phyloP scores from a whole-genome alignment of 2,113 vertebrate species.

The Hypanus sabinus region DNA sequence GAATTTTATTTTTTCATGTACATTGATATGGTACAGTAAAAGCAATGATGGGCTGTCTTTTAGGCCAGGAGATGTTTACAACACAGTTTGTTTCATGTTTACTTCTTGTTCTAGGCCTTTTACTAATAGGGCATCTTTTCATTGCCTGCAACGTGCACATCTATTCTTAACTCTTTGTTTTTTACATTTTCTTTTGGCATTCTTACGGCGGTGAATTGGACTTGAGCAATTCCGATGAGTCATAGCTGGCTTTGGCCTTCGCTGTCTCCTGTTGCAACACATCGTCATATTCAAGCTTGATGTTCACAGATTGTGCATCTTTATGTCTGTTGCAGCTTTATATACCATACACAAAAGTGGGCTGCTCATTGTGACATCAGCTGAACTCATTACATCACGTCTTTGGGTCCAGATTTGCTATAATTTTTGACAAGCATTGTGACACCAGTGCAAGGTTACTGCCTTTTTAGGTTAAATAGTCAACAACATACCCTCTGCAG shows the following conservation, averaged over 20 bases:
- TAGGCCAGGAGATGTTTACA: background rate
- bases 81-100: slow-evolving; percentile 1
- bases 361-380: background rate
- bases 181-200: background rate
- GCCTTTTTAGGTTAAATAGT: background rate
- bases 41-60: background rate
- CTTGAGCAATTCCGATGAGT: too few relatives aligned
- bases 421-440: background rate
- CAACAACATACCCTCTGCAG: background rate
- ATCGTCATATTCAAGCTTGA: background rate
- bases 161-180: too few relatives aligned
- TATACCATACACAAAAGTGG: background rate
- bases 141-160: background rate
- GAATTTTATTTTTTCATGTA: slow-evolving; percentile 25
- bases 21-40: slow-evolving; percentile 23
- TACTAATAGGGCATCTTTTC: background rate
- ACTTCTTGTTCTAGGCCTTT: background rate
- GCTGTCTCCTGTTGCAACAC: background rate
- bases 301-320: background rate
- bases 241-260: background rate
- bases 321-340: background rate
- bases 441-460: background rate
- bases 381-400: background rate
- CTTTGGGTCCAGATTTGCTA: slow-evolving; percentile 12
- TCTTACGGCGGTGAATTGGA: background rate